A percentile compares a stretch with the other conserved stretches of the same genome.
Evolutionary conservation across 2,888 invertebrate genomes (phyloP).

Genomic region (Drosophila colorata): DNA sequence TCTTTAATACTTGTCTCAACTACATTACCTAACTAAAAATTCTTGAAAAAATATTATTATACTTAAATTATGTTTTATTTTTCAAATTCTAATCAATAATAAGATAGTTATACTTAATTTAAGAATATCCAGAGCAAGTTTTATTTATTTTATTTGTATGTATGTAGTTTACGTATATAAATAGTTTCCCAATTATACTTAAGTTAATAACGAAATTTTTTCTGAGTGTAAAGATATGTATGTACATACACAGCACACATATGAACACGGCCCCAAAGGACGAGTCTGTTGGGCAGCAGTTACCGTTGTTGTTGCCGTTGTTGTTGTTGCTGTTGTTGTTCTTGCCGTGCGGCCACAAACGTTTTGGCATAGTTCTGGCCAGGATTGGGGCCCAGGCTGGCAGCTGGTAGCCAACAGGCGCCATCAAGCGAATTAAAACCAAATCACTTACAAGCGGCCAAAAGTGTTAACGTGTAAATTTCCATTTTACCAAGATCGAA

Average conservation of each 20-base stretch:
- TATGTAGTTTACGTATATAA: too few relatives aligned
- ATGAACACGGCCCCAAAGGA: slow-evolving; percentile 38
- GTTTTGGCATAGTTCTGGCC: slow-evolving; percentile 44
- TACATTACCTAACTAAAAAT: too few relatives aligned
- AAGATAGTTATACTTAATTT: too few relatives aligned
- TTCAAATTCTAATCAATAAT: too few relatives aligned
- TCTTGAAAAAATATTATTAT: too few relatives aligned
- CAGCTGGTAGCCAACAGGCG: slow-evolving; percentile 63
- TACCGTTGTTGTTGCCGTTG: slow-evolving; percentile 4
- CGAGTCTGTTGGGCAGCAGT: slow-evolving; percentile 26
- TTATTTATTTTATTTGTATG: too few relatives aligned
- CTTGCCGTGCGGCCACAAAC: slow-evolving; percentile 44
- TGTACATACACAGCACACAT: slow-evolving; percentile 8
- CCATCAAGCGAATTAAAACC: slow-evolving; percentile 82
- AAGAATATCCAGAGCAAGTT: too few relatives aligned
- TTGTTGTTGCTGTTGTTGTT: slow-evolving; percentile 26
- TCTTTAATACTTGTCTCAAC: too few relatives aligned
- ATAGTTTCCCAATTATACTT: too few relatives aligned
- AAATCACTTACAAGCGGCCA: slow-evolving; percentile 81
- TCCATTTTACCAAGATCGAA: slow-evolving; percentile 80
- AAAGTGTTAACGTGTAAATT: slow-evolving; percentile 84
- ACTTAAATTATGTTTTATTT: too few relatives aligned
- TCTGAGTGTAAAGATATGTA: not conserved
- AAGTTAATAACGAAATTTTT: not conserved
- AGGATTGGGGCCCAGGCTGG: slow-evolving; percentile 4